Evolutionary conservation across 2,888 invertebrate species (phyloP).

Genomic region (Pinctada fucata): DNA sequence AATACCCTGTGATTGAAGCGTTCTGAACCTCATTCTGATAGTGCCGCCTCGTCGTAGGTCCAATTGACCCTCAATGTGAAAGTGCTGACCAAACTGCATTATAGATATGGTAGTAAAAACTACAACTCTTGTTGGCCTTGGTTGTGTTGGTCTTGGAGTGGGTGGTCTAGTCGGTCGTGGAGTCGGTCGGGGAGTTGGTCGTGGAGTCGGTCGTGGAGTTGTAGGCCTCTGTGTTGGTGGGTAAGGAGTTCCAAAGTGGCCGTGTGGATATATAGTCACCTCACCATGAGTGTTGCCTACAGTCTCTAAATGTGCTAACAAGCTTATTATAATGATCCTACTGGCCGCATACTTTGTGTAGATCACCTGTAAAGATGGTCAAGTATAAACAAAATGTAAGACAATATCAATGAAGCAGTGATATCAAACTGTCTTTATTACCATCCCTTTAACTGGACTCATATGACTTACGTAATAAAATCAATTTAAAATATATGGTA

Average conservation of each 20-base stretch:
- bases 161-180: slow-evolving; percentile 18
- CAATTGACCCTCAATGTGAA: slow-evolving; percentile 31
- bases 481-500: too few relatives aligned
- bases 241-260: slow-evolving; percentile 9
- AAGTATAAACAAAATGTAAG: too few relatives aligned
- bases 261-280: slow-evolving; percentile 15
- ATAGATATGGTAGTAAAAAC: slow-evolving; percentile 30
- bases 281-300: slow-evolving; percentile 11
- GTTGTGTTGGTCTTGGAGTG: slow-evolving; percentile 12
- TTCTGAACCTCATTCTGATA: slow-evolving; percentile 69
- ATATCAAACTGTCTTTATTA: too few relatives aligned
- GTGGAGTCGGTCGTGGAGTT: slow-evolving; percentile 14
- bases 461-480: too few relatives aligned
- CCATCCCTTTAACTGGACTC: too few relatives aligned
- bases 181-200: slow-evolving; percentile 26
- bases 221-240: slow-evolving; percentile 14
- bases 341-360: slow-evolving; percentile 26
- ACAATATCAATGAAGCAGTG: too few relatives aligned
- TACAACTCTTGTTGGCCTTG: slow-evolving; percentile 14
- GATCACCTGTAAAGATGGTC: slow-evolving; percentile 27
- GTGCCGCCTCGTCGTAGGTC: slow-evolving; percentile 52
- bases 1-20: slow-evolving; percentile 67
- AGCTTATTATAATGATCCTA: slow-evolving; percentile 20
- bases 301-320: slow-evolving; percentile 23
- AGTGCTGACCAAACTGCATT: not conserved